These are phyloP conservation scores for Notechis scutatus DNA, from an alignment of 2,113 vertebrate species.

Conservation along the genomic window DNA sequence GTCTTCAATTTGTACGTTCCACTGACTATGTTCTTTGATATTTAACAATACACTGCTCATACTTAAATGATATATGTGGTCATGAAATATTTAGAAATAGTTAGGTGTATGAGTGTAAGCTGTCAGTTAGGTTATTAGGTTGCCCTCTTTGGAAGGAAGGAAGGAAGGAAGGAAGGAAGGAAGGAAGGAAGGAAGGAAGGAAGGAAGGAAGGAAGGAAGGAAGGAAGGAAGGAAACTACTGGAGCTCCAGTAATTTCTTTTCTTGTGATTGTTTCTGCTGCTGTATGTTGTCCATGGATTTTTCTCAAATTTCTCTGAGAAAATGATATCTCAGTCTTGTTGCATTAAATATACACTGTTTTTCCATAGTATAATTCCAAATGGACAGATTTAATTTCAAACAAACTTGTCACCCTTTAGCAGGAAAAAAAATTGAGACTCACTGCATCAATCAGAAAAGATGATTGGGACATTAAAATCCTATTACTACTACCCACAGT, in stretches of 20 bases:
- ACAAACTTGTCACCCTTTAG: not conserved
- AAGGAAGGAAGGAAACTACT: not conserved
- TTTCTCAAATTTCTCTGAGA: not conserved
- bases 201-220: not conserved
- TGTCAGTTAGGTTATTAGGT: not conserved
- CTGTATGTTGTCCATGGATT: not conserved
- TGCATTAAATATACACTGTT: not conserved
- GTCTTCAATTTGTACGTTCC: not conserved
- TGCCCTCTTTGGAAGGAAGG: not conserved
- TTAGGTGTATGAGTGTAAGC: not conserved
- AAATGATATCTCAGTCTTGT: not conserved
- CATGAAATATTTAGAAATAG: not conserved
- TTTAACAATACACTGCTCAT: slow-evolving; percentile 17
- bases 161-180: too few species aligned
- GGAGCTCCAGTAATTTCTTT: not conserved
- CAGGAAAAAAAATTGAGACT: not conserved
- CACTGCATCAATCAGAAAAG: not conserved
- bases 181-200: too few species aligned
- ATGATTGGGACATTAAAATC: not conserved
- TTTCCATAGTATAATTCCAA: too few species aligned
- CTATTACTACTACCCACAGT: not conserved
- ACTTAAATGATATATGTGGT: not conserved
- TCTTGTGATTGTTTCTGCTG: not conserved
- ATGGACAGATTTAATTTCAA: not conserved
- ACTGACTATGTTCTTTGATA: not conserved